Evolutionary conservation across 2,797 vertebrate species (phyloP), one percentile per base, ranked within the genome.

Genomic region (Rhinophrynus dorsalis): DNA sequence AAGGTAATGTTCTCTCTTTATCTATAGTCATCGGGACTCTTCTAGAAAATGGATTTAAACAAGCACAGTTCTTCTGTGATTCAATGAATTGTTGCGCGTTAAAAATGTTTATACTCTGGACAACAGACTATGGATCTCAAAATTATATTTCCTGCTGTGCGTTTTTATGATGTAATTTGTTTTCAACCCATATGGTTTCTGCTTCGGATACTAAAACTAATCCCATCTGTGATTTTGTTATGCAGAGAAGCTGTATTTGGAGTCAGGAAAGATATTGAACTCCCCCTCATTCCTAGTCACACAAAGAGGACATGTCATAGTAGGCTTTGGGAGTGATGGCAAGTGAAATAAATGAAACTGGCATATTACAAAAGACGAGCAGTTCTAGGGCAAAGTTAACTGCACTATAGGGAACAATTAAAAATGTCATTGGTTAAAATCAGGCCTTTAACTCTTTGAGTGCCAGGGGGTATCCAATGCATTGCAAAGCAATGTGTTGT

Each of bases 131-230:
- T 38, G 48, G 65, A 67, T 58, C 44, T 68, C 32, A 12, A 35
- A 68, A 59, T 60, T 21, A 51, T 59, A 68, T 68, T 68, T 26
- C 66, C 66, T 58, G 32, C 56, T 59, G 45, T 40, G 55, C 59
- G 44, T 51, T 58, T 45, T 68, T 59, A 68, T 68, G 33, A 68
- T 68, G 58, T 60, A 55, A 35, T 56, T 60, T 59, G 45, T 68
- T 60, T 56, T 40, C 32, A 68, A 32, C 44, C 66, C 66, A 68
- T 59, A 68, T 68, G 66, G 66, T 68, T 59, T 68, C 33, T 59
- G 47, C 44, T 68, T 60, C 37, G 47, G 65, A 58, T 67, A 50
- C 29, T 24, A 58, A 57, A 57, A 67, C 54, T 67, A 58, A 67
- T 58, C 38, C 42, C 40, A 10, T 45, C 55, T 51, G 66, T 68